phyloP scores from a whole-genome alignment of 2,888 invertebrate species.

The Callosobruchus maculatus region DNA sequence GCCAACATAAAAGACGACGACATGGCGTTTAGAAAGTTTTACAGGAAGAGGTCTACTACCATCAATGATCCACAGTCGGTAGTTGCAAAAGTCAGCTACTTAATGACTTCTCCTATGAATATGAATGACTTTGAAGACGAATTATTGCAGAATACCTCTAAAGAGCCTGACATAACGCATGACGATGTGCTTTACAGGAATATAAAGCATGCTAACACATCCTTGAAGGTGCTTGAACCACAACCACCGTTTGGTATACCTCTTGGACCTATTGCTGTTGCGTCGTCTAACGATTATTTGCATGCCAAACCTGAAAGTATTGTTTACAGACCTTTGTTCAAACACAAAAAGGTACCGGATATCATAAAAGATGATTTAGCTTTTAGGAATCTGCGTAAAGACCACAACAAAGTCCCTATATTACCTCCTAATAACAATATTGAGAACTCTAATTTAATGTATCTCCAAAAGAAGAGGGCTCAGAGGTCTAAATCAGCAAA shows the following conservation, averaged over 20 bases:
- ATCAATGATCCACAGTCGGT: slow-evolving; percentile 50
- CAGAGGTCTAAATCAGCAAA: slow-evolving; percentile 81
- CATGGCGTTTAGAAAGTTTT: slow-evolving; percentile 74
- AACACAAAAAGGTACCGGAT: slow-evolving; percentile 72
- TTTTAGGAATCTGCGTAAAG: slow-evolving; percentile 79
- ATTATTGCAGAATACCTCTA: slow-evolving; percentile 30
- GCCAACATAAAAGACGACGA: slow-evolving; percentile 72
- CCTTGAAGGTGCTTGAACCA: slow-evolving; percentile 68
- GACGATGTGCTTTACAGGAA: slow-evolving; percentile 84
- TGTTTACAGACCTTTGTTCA: slow-evolving; percentile 55
- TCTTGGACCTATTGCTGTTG: slow-evolving; percentile 75
- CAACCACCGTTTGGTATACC: slow-evolving; percentile 92
- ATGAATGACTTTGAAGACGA: slow-evolving; percentile 55
- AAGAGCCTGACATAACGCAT: slow-evolving; percentile 74
- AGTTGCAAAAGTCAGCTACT: slow-evolving; percentile 61
- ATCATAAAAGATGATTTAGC: slow-evolving; percentile 85
- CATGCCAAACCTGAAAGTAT: slow-evolving; percentile 66
- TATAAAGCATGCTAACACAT: slow-evolving; percentile 73
- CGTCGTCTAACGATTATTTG: slow-evolving; percentile 79
- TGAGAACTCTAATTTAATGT: slow-evolving; percentile 41
- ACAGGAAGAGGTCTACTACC: slow-evolving; percentile 56
- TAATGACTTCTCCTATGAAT: slow-evolving; percentile 66
- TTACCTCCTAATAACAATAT: slow-evolving; percentile 49
- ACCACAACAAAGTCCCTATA: slow-evolving; percentile 57
- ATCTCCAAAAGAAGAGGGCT: slow-evolving; percentile 71